These are phyloP conservation scores for Polyommatus icarus DNA, from an alignment of 2,888 invertebrate genomes.

Conservation along the genomic window DNA sequence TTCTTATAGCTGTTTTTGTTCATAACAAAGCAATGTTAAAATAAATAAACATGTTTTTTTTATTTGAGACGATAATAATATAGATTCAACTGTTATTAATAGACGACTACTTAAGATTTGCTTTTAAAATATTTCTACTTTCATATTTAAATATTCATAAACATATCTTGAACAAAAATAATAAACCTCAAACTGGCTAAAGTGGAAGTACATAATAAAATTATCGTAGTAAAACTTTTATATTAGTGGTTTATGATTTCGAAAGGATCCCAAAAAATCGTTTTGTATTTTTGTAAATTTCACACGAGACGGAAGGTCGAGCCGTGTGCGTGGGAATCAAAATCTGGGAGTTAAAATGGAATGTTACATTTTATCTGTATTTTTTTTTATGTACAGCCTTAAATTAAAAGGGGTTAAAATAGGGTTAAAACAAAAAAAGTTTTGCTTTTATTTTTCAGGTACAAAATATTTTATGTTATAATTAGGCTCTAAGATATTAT, in stretches of 20 bases:
- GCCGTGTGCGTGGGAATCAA: constrained; percentile 25
- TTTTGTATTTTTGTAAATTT: constrained; percentile 22
- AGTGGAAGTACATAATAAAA: too few relatives aligned
- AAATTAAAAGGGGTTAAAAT: neutral
- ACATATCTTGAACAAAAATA: too few relatives aligned
- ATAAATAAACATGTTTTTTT: too few relatives aligned
- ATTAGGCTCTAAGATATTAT: too few relatives aligned
- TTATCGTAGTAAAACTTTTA: neutral
- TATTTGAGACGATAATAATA: too few relatives aligned
- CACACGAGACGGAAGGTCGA: constrained; percentile 25
- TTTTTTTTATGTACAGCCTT: neutral
- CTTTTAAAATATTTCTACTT: too few relatives aligned
- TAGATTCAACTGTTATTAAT: too few relatives aligned
- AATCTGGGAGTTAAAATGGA: constrained; percentile 31
- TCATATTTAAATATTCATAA: too few relatives aligned
- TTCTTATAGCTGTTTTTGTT: neutral
- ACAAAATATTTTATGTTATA: too few relatives aligned
- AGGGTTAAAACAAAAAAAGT: neutral
- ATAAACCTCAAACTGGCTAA: too few relatives aligned
- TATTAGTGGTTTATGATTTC: neutral
- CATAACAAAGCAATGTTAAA: too few relatives aligned
- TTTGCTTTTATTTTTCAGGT: neutral
- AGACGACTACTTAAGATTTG: too few relatives aligned
- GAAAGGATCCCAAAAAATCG: neutral
- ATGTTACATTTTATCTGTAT: neutral